phyloP scores from a whole-genome alignment of 2,888 invertebrate genomes.

The Meteorus cinctellus region DNA sequence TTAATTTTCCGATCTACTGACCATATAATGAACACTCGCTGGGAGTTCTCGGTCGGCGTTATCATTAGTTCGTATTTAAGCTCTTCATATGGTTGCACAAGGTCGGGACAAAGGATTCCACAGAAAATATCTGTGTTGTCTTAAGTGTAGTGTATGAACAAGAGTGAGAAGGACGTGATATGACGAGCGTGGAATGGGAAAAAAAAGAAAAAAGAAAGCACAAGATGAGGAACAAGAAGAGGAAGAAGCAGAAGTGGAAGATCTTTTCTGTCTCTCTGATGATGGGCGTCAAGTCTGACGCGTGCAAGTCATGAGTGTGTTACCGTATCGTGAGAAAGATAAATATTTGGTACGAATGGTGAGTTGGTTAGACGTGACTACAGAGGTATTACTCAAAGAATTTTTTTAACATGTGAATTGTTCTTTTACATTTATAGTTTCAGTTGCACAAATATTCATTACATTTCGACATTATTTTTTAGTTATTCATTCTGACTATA shows the following conservation, averaged over 20 bases:
- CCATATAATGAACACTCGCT: background rate
- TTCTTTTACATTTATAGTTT: slow-evolving; percentile 10
- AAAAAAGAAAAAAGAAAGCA: slow-evolving; percentile 33
- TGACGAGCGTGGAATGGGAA: slow-evolving; percentile 19
- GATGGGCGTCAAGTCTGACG: slow-evolving; percentile 53
- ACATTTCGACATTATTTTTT: background rate
- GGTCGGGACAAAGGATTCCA: slow-evolving; percentile 27
- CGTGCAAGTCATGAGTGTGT: slow-evolving; percentile 70
- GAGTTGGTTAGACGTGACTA: slow-evolving; percentile 31
- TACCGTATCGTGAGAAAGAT: slow-evolving; percentile 72
- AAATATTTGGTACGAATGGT: slow-evolving; percentile 59
- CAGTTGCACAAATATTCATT: background rate
- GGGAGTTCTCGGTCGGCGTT: slow-evolving; percentile 21
- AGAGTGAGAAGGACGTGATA: slow-evolving; percentile 14
- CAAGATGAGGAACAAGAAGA: slow-evolving; percentile 31
- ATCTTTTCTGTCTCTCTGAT: slow-evolving; percentile 20
- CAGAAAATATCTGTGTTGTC: slow-evolving; percentile 18
- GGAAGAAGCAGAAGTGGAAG: slow-evolving; percentile 9
- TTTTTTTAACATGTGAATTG: slow-evolving; percentile 46
- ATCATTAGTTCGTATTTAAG: slow-evolving; percentile 48
- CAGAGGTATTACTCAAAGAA: slow-evolving; percentile 51
- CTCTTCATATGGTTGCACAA: slow-evolving; percentile 27
- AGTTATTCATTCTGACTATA: background rate
- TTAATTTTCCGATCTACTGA: slow-evolving; percentile 11
- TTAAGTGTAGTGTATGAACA: background rate